phyloP scores from a whole-genome alignment of 2,888 invertebrate genomes.

The Lymantria monacha region DNA sequence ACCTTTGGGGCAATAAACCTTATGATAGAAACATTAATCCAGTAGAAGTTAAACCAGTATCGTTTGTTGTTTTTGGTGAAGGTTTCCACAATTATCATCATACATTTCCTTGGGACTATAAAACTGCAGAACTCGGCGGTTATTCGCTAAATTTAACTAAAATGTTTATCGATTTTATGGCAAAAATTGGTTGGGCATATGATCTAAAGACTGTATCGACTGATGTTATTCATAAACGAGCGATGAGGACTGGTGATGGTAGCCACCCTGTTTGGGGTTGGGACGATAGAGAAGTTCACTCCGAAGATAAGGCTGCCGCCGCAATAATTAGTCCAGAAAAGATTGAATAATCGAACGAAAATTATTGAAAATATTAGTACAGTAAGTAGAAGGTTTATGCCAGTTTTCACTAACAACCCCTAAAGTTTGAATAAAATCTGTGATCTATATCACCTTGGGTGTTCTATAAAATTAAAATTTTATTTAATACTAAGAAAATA shows the following conservation, averaged over 20 bases:
- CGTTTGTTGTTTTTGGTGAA: conserved; percentile 86
- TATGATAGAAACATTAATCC: conserved; percentile 90
- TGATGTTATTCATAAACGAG: conserved; percentile 86
- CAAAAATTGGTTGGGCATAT: conserved; percentile 92
- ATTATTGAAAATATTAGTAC: conserved; percentile 12
- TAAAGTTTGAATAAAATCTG: no score
- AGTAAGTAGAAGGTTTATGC: conserved; percentile 15
- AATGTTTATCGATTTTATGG: conserved; percentile 89
- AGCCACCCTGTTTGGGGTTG: conserved; percentile 88
- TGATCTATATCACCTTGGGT: no score
- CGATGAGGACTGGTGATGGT: conserved; percentile 88
- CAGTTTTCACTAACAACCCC: background rate
- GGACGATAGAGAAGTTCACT: conserved; percentile 54
- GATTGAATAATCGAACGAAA: conserved; percentile 37
- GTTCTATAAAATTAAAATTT: no score
- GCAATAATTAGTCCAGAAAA: conserved; percentile 45
- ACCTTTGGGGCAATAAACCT: conserved; percentile 87
- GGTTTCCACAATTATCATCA: conserved; percentile 96
- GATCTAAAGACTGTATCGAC: conserved; percentile 90
- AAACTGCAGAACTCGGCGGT: conserved; percentile 89
- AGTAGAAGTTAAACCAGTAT: conserved; percentile 85
- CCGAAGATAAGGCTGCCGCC: conserved; percentile 43
- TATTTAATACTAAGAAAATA: no score
- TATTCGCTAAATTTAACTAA: conserved; percentile 88
- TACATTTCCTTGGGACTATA: conserved; percentile 92